Conservation (phyloP, 1,140 invertebrate genomes). For the Eupeodes corollae region DNA sequence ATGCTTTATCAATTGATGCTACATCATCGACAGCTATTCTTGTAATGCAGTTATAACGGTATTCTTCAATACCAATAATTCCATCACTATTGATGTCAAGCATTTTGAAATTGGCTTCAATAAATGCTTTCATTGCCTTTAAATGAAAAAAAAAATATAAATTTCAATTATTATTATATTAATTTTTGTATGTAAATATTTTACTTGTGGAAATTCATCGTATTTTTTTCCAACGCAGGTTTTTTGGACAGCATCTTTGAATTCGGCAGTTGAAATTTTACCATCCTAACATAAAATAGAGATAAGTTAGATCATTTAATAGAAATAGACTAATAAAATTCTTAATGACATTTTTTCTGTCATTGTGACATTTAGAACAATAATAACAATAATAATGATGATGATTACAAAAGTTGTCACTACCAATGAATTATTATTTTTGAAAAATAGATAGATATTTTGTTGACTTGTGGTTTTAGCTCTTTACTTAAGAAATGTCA, state of each 20-base stretch:
- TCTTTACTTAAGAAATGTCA: too few species aligned
- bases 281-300: slow-evolving; percentile 50
- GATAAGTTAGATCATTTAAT: background rate
- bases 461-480: too few species aligned
- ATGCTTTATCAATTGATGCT: slow-evolving; percentile 62
- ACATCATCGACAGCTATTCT: slow-evolving; percentile 65
- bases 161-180: background rate
- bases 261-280: slow-evolving; percentile 66
- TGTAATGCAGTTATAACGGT: slow-evolving; percentile 67
- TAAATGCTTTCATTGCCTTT: slow-evolving; percentile 67
- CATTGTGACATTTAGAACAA: too few species aligned
- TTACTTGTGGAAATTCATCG: slow-evolving; percentile 62
- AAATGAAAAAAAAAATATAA: slow-evolving; percentile 6
- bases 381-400: too few species aligned
- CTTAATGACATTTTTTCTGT: too few species aligned
- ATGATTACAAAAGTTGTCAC: too few species aligned
- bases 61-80: slow-evolving; percentile 64
- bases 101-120: slow-evolving; percentile 68
- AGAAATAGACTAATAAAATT: background rate
- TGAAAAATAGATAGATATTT: too few species aligned
- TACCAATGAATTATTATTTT: too few species aligned
- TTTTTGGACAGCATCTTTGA: slow-evolving; percentile 67
- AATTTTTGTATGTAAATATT: slow-evolving; percentile 7
- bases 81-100: slow-evolving; percentile 71
- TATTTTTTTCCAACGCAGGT: slow-evolving; percentile 66